Evolutionary conservation across 2,113 vertebrate species (phyloP).

Genomic region (Apistogramma diplotaenia): DNA sequence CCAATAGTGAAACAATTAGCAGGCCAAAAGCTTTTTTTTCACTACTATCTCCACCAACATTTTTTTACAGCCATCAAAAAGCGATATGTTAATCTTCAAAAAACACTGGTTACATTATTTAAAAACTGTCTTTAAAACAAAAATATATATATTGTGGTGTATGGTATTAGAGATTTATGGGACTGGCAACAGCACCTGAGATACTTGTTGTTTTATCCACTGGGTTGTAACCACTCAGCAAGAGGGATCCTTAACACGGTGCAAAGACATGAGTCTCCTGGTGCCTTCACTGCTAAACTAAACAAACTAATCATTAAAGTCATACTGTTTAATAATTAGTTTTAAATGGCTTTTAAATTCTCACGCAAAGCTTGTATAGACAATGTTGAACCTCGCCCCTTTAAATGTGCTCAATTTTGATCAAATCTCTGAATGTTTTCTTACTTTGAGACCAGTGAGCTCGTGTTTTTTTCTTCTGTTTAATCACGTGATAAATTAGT

Average conservation of each 20-base stretch:
- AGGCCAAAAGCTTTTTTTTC: slow-evolving; percentile 42
- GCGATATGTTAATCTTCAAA: neutral
- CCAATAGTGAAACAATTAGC: slow-evolving; percentile 67
- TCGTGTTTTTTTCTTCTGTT: neutral
- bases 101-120: neutral
- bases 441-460: neutral
- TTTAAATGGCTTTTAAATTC: neutral
- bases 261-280: neutral
- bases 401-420: neutral
- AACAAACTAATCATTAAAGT: neutral
- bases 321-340: neutral
- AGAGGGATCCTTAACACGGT: neutral
- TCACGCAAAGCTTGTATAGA: neutral
- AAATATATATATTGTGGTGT: neutral
- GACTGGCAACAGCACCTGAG: rapidly evolving
- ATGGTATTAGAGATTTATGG: neutral
- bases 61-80: slow-evolving; percentile 28
- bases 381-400: neutral
- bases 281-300: neutral
- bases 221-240: neutral
- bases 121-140: neutral
- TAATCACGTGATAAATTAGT: rapidly evolving
- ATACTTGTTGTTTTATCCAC: neutral
- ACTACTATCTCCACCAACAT: slow-evolving; percentile 9
- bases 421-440: rapidly evolving